Conservation (phyloP, 2,797 vertebrate genomes). For the Macroramphosus scolopax region DNA sequence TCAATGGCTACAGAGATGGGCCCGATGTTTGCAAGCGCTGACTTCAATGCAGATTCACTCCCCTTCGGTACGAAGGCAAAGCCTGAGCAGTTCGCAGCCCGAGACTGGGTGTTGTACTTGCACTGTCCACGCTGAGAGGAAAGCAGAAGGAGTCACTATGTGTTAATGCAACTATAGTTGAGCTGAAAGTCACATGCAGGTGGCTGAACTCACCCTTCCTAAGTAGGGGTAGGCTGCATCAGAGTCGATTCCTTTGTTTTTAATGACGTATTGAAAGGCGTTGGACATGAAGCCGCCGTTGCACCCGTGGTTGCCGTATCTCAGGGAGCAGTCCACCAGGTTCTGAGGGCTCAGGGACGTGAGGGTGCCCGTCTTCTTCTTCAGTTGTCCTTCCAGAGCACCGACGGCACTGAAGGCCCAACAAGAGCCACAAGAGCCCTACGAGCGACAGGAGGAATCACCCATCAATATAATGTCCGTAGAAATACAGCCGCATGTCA, state of each 20-base stretch:
- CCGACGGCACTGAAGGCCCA: conserved; percentile 74
- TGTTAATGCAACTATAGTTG: too few species aligned
- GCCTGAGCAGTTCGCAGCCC: conserved; percentile 78
- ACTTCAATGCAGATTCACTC: conserved; percentile 70
- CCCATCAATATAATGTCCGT: too few species aligned
- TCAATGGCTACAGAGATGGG: conserved; percentile 84
- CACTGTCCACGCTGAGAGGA: conserved; percentile 59
- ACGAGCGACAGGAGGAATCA: too few species aligned
- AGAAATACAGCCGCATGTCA: too few species aligned
- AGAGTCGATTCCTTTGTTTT: conserved; percentile 63
- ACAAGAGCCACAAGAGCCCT: conserved; percentile 69
- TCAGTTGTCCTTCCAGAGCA: conserved; percentile 69
- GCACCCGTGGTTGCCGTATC: conserved; percentile 61
- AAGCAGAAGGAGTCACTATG: neutral
- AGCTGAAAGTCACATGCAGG: neutral
- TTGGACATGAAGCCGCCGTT: conserved; percentile 58
- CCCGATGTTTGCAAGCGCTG: conserved; percentile 74
- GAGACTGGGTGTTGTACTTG: conserved; percentile 61
- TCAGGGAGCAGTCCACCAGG: conserved; percentile 65
- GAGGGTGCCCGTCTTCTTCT: conserved; percentile 55
- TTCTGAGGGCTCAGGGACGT: conserved; percentile 69
- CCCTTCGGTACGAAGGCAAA: conserved; percentile 71
- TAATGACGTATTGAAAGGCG: conserved; percentile 63
- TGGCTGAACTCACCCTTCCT: conserved; percentile 29
- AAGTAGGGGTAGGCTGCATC: conserved; percentile 60